Base-by-base conservation (phyloP, 2,888 invertebrate species). In the Monopis laevigella region DNA sequence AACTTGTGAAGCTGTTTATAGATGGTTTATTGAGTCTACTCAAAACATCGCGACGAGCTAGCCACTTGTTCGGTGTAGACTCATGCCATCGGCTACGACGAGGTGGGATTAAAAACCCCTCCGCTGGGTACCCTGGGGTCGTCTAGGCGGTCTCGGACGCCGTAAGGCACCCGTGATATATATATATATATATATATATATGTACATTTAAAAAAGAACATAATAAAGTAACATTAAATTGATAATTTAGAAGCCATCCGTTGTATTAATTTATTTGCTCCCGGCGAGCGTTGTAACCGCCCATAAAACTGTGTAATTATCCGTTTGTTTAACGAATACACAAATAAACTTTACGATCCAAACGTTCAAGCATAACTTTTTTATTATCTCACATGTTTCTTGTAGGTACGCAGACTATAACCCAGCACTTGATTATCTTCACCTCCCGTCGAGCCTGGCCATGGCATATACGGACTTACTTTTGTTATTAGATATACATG, bases 311-410 rank as follows among this genome's bases (percentile, higher is more conserved):
- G 56, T 58, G 63, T 75, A 72, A 75, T 75, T 71, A 73, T 67
- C 59, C 62, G 65, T 77, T 72, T 74, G 69, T 73, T 69, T 72
- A 69, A 72, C 73, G 62, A 70, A 73, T 65, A 75, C 65, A 75
- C 70, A 72, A 75, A 75, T 74, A 78, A 75, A 74, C 65, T 74
- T 74, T 74, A 75, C 73, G 73, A 73, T 62, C 63, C 59, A 60
- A 64, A 60, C 65, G 70, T 68, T 65, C 59, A 63, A 60, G 61
- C 67, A 65, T 69, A 64, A 68, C 62, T 63, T 75, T 61, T 74
- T 75, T 75, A 77, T 73, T 71, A 72, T 70, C 74, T 73, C 69
- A 67, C 69, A 67, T 73, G 73, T 70, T 74, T 62, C 65, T 63
- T 61, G 51, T 50, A 56, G 58, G 54, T 58, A 59, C 58, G 54